Evolutionary conservation across 1,140 invertebrate genomes (phyloP), one percentile per base, ranked within the genome.

Genomic region (Amphibalanus amphitrite): DNA sequence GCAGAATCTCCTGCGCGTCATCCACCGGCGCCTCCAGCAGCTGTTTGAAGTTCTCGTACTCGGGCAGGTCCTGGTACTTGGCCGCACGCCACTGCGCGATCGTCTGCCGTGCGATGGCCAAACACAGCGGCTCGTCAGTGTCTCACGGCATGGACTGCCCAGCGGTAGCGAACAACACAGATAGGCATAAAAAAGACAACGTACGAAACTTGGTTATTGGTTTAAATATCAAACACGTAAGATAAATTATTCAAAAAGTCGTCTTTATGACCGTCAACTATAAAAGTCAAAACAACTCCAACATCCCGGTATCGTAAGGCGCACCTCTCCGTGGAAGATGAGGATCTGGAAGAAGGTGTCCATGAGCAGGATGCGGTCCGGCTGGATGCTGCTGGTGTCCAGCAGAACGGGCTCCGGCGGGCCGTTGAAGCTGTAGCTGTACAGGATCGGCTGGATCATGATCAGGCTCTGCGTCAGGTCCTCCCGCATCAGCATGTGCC

Each of bases 281-380:
- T n/a, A n/a, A n/a, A n/a, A n/a, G n/a, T n/a, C n/a, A n/a, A n/a
- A n/a, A n/a, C n/a, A n/a, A n/a, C n/a, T n/a, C n/a, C n/a, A n/a
- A n/a, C n/a, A n/a, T n/a, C n/a, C n/a, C n/a, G n/a, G n/a, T n/a
- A n/a, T n/a, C n/a, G n/a, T n/a, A n/a, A n/a, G 38, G 70, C 78
- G 80, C 81, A 93, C 92, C 85, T 98, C 95, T 82, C 97, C 97
- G 79, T 98, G 95, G 82, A 97, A 99, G 77, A 99, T 99, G 28
- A 99, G 87, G 78, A 99, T 96, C 80, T 99, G 96, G 87, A 99
- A 99, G 83, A 99, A 99, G 8, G 97, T 99, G 79, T 99, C 97
- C 95, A 99, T 97, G 25, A 99, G 85, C 6, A 99, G 84, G 78
- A 99, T 99, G 74, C 93, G 86, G 79, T 99, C 97, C 0, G 95